Evolutionary conservation across 2,797 vertebrate genomes (phyloP).

Genomic region (Crenichthys baileyi): DNA sequence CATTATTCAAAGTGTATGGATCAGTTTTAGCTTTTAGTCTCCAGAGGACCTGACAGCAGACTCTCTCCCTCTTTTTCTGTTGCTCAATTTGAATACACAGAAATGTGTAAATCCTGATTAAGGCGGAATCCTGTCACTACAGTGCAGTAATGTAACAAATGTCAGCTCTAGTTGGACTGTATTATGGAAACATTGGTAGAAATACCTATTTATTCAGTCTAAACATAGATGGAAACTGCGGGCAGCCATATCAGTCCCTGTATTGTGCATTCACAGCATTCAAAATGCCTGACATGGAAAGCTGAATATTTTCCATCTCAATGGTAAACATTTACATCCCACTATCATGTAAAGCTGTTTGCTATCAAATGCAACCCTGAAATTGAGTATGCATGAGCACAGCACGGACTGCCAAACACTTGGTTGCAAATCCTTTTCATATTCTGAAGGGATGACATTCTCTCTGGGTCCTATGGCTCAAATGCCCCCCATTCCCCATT

Average conservation of each 20-base stretch:
- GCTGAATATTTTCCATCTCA: slow-evolving; percentile 68
- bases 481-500: slow-evolving; percentile 47
- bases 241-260: not conserved
- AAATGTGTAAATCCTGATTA: slow-evolving; percentile 19
- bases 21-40: slow-evolving; percentile 36
- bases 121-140: not conserved
- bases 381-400: slow-evolving; percentile 74
- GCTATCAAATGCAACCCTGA: slow-evolving; percentile 70
- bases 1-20: slow-evolving; percentile 55
- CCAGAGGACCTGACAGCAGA: slow-evolving; percentile 37
- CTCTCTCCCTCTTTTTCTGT: slow-evolving; percentile 20
- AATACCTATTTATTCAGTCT: slow-evolving; percentile 3
- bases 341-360: slow-evolving; percentile 75
- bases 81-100: slow-evolving; percentile 20
- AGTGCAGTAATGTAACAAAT: slow-evolving; percentile 2
- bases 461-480: slow-evolving; percentile 65
- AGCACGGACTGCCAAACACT: slow-evolving; percentile 69
- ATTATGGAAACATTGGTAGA: not conserved
- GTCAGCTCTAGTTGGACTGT: not conserved
- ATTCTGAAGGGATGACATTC: slow-evolving; percentile 67
- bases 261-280: slow-evolving; percentile 29
- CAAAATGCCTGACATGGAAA: slow-evolving; percentile 58
- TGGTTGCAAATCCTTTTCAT: slow-evolving; percentile 67
- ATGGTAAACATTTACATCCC: slow-evolving; percentile 65
- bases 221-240: not conserved